Conservation (phyloP, 2,888 invertebrate genomes). For the Dysmachus trigonus region DNA sequence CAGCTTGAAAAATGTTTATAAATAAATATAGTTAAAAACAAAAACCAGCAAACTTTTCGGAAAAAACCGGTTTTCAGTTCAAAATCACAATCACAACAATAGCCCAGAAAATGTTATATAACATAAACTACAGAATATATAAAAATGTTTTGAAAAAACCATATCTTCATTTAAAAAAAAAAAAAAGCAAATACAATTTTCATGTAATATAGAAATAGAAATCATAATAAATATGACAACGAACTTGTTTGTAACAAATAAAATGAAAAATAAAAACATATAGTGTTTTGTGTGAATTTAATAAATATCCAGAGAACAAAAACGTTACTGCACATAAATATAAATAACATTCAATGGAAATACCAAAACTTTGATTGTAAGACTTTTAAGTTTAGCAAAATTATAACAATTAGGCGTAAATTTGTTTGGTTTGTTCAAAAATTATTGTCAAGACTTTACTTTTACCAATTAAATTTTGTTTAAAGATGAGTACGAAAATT, state of each 20-base stretch:
- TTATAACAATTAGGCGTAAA: neutral
- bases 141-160: neutral
- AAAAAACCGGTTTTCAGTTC: neutral
- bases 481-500: neutral
- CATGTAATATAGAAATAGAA: neutral
- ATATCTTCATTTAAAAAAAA: neutral
- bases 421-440: neutral
- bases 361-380: neutral
- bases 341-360: neutral
- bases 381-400: neutral
- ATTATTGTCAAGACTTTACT: neutral
- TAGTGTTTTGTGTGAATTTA: neutral
- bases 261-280: neutral
- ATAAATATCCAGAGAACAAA: neutral
- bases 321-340: neutral
- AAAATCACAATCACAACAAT: slow-evolving; percentile 9
- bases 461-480: neutral
- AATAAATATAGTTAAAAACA: neutral
- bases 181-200: too few relatives aligned
- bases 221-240: neutral
- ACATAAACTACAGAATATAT: neutral
- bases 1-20: neutral
- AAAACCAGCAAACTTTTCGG: neutral
- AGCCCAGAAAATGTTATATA: neutral
- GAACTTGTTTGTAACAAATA: neutral